Base-by-base conservation (phyloP, 1,140 invertebrate species). In the Tyrophagus putrescentiae region DNA sequence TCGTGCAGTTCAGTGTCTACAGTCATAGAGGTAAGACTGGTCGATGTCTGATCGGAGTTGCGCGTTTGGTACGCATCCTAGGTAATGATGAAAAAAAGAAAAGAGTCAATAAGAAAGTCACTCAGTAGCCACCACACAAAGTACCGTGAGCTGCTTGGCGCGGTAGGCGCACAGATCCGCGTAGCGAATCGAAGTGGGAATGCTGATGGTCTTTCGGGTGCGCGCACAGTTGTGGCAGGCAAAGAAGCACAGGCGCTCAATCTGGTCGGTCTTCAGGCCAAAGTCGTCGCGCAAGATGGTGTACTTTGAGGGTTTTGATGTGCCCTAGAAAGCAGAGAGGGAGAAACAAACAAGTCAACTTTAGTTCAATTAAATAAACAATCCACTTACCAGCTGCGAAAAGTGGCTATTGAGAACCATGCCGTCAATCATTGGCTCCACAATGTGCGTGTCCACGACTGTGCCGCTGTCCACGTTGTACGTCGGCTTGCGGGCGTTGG, bases 221-320 rank as follows among this genome's bases (percentile, higher is more conserved):
- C 13, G 13, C 13, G 36, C 36, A 31, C 18, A 52, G 48, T 52
- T 52, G 48, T 27, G 42, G 42, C 48, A 52, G 13, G n/a, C 13
- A 52, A n/a, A 48, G 48, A 13, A 52, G n/a, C n/a, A n/a, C n/a
- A 52, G 42, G 13, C 13, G 13, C 48, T 52, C n/a, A 13, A 52
- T n/a, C 48, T 52, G 48, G 42, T 52, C 48, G 16, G 42, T 13
- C 13, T 13, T 27, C n/a, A 52, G 48, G 42, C 42, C 13, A 31
- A 65, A 63, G 29, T 67, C 66, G 44, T 67, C 66, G 23, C 32
- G 34, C 5, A 67, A 39, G 11, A 67, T 66, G 11, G 45, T 58
- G 36, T 67, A 67, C 33, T 67, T 62, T 18, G 64, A 45, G 1
- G 66, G 66, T 11, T 62, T 41, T 16, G 54, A 57, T 1, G 66